Base-by-base conservation (phyloP, 1,140 invertebrate species). In the Teleopsis dalmanni region DNA sequence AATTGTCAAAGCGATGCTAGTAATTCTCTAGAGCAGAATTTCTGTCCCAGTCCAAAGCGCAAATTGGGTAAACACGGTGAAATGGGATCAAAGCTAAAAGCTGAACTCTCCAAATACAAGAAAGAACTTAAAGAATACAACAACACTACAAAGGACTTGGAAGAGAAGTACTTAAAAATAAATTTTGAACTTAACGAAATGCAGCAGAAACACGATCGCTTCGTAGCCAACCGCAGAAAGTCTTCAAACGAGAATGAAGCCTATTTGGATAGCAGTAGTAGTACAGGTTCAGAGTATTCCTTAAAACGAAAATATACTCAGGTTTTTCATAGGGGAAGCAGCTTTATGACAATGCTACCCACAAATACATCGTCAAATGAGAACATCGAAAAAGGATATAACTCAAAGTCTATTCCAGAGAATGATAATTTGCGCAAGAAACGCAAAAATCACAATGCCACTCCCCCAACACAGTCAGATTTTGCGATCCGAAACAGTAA, bases 91-190 rank as follows among this genome's bases (percentile, higher is more conserved):
- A 66, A 64, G 10, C 47, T 67, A 3, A 67, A 65, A 41, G 53
- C 57, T 13, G 64, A 67, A 38, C 42, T 67, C 0, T 26, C 25
- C 48, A 66, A 61, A 36, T 67, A 67, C 46, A 64, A 65, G 47
- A 60, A 67, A 49, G 64, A 67, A 49, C 45, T 67, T 1, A 55
- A 56, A 19, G 64, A 67, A 21, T 67, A 67, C 36, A 67, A 67
- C 16, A 60, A 67, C 8, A 62, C 59, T 13, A 64, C 64, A 27
- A 59, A 58, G 45, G 58, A 62, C 27, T 51, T 67, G 46, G 64
- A 67, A 36, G 60, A 58, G 33, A 67, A 67, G 41, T 67, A 67
- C 36, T 57, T 65, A 59, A 64, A 57, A 23, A 67, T 67, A 37
- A 67, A 67, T 14, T 46, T 44, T 11, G 64, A 67, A 36, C 52